Percentiles rank a stretch among this genome's conserved stretches.
These are phyloP conservation scores for Nanorana parkeri DNA, from an alignment of 2,113 vertebrate genomes.

Conservation along the genomic window DNA sequence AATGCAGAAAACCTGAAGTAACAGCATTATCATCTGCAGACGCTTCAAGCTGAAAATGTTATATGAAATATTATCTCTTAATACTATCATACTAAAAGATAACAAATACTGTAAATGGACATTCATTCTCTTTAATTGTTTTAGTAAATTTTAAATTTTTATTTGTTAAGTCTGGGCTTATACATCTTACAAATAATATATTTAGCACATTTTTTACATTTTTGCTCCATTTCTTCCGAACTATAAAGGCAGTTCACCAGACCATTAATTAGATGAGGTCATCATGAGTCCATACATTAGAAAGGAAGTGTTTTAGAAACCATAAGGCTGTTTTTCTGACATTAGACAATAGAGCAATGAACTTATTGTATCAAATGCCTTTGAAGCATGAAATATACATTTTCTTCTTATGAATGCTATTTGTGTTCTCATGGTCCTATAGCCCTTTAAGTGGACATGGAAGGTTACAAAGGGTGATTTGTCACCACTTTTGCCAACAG, in stretches of 20 bases:
- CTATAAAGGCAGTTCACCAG: not conserved
- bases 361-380: constrained; percentile 20
- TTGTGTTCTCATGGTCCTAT: constrained; percentile 28
- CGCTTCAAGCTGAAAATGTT: too few species aligned
- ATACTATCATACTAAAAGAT: too few species aligned
- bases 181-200: not conserved
- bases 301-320: constrained; percentile 13
- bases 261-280: not conserved
- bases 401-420: constrained; percentile 6
- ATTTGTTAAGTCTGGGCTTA: too few species aligned
- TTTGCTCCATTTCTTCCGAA: too few species aligned
- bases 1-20: too few species aligned
- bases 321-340: constrained; percentile 40
- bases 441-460: not conserved
- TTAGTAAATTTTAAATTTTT: too few species aligned
- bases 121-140: too few species aligned
- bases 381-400: constrained; percentile 25
- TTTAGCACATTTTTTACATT: not conserved
- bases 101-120: too few species aligned
- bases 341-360: constrained; percentile 26
- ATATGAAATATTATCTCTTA: too few species aligned
- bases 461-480: constrained; percentile 13
- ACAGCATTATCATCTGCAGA: too few species aligned
- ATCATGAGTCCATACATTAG: constrained; percentile 1
- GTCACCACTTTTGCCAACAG: constrained; percentile 9